Conservation (phyloP, 30 jellyfish, hydroid and myxozoan genomes). For the Turritopsis dohrnii region DNA sequence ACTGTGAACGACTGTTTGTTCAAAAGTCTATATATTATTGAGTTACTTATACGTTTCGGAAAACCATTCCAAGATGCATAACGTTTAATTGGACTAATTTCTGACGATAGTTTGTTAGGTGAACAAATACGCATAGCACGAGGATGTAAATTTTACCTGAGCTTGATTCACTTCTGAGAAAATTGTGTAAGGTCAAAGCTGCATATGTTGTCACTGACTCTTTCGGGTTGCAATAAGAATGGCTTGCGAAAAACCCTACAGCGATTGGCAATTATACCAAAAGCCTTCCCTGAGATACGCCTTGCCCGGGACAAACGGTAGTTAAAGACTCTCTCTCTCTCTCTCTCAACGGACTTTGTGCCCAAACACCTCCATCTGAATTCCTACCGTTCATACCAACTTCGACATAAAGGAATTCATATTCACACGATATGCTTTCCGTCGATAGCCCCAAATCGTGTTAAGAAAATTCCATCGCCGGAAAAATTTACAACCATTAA, state of each 20-base stretch:
- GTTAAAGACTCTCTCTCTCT: not conserved
- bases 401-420: no score
- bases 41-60: no score
- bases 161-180: slow-evolving; percentile 26
- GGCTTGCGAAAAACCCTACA: slow-evolving; percentile 57
- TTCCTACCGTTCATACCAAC: slow-evolving; percentile 20
- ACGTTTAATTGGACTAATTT: no score
- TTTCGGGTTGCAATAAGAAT: slow-evolving; percentile 17
- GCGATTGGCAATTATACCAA: slow-evolving; percentile 41
- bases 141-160: slow-evolving; percentile 33
- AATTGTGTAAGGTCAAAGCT: no score
- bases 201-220: slow-evolving; percentile 27
- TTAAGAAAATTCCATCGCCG: slow-evolving; percentile 22
- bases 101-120: no score
- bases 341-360: slow-evolving; percentile 1
- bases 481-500: not conserved
- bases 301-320: slow-evolving; percentile 21
- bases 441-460: slow-evolving; percentile 4
- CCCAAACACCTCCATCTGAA: slow-evolving; percentile 24
- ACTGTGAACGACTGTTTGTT: no score
- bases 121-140: slow-evolving; percentile 34
- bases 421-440: slow-evolving; percentile 25
- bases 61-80: no score
- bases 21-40: no score
- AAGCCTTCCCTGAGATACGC: slow-evolving; percentile 36